A percentile compares a stretch with the other conserved stretches of the same genome.
Evolutionary conservation across 2,797 vertebrate genomes (phyloP).

Genomic region (Coreius guichenoti): DNA sequence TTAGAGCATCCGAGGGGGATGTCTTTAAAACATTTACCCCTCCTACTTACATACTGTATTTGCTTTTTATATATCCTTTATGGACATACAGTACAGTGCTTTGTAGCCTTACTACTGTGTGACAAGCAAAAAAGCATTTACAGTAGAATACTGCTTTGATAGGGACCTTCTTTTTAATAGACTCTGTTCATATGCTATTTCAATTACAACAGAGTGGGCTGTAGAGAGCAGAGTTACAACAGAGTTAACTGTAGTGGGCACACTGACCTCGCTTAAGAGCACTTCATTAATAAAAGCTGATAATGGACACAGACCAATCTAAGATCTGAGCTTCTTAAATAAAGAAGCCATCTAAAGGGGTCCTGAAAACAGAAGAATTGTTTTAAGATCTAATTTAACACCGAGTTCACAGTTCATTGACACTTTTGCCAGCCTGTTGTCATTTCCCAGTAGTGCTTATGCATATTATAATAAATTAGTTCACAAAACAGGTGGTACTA

Average conservation of each 20-base stretch:
- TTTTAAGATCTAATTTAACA: conserved; percentile 17
- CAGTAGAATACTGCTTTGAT: background rate
- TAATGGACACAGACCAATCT: conserved; percentile 40
- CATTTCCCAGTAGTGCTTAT: background rate
- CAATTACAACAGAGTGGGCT: conserved; percentile 31
- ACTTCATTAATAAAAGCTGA: conserved; percentile 36
- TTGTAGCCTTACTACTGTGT: background rate
- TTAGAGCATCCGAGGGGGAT: background rate
- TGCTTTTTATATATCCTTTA: background rate
- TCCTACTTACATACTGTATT: background rate
- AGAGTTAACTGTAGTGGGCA: conserved; percentile 45
- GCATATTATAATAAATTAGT: background rate
- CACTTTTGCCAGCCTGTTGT: background rate
- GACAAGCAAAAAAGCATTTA: background rate
- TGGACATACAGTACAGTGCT: background rate
- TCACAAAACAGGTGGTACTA: background rate
- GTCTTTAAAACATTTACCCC: conserved; percentile 6
- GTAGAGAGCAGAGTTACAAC: too few relatives aligned
- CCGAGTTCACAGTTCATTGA: conserved; percentile 1
- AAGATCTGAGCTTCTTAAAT: conserved; percentile 24
- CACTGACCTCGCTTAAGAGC: conserved; percentile 38
- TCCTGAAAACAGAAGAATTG: background rate
- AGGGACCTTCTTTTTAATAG: conserved; percentile 34
- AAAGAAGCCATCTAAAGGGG: background rate
- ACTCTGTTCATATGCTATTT: conserved; percentile 54